Evolutionary conservation across 2,797 vertebrate species (phyloP).

Genomic region (Paedocypris micromegethes): DNA sequence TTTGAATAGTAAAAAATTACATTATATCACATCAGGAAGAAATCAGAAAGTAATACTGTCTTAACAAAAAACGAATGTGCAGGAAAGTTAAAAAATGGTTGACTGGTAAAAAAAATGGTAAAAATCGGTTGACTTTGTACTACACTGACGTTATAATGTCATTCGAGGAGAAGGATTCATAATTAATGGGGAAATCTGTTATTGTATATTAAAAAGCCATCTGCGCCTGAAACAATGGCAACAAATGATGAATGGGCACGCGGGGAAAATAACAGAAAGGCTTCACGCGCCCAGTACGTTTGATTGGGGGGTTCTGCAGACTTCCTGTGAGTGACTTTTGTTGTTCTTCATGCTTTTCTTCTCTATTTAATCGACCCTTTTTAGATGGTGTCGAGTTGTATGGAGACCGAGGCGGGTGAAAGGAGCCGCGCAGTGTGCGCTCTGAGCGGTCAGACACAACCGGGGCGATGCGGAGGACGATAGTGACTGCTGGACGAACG

Average conservation of each 20-base stretch:
- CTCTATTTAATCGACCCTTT: constrained; percentile 93
- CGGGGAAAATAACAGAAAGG: constrained; percentile 99
- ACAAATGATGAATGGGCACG: constrained; percentile 99
- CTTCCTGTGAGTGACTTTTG: constrained; percentile 98
- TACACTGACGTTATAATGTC: constrained; percentile 99
- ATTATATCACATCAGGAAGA: no score
- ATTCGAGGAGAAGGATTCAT: constrained; percentile 99
- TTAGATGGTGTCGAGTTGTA: constrained; percentile 91
- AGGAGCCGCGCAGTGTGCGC: constrained; percentile 39
- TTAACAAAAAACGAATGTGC: no score
- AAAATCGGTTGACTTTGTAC: constrained; percentile 99
- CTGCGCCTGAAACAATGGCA: constrained; percentile 99
- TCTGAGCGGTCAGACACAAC: constrained; percentile 65
- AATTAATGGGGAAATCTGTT: constrained; percentile 98
- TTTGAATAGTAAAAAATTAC: no score
- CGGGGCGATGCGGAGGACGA: constrained; percentile 63
- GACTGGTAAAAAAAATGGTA: no score
- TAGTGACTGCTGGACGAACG: constrained; percentile 46
- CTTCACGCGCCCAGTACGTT: constrained; percentile 94
- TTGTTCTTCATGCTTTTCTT: constrained; percentile 98
- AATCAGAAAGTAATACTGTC: no score
- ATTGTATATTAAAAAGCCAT: constrained; percentile 99
- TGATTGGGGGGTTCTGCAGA: constrained; percentile 87
- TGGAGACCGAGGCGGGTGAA: constrained; percentile 80
- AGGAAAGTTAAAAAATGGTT: no score